Evolutionary conservation across 2,888 invertebrate species (phyloP), one percentile per base, ranked within the genome.

Genomic region (Archips xylosteana): DNA sequence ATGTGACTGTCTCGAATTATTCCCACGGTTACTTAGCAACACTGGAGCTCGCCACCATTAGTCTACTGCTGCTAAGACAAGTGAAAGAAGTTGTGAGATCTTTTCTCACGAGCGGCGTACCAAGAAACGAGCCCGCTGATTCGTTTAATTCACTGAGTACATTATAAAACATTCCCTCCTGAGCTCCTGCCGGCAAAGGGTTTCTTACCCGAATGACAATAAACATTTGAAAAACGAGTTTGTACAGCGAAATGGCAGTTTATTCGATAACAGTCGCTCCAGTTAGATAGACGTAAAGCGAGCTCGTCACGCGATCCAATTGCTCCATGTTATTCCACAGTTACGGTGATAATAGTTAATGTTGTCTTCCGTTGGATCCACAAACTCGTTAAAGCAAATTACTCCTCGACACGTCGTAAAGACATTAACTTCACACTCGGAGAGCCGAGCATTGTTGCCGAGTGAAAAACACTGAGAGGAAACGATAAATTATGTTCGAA

Each of bases 401-500:
- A 87, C 87, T 86, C 82, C 79, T 89, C 87, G 86, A 87, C 89
- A 90, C 87, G 82, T 91, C 89, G 89, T 92, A 89, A 89, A 92
- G 87, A 84, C 86, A 90, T 91, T 90, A 90, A 88, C 87, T 89
- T 88, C 84, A 86, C 87, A 85, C 86, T 86, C 79, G 78, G 82
- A 83, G 84, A 85, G 86, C 80, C 81, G 83, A 84, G 88, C 84
- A 91, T 92, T 92, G 92, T 92, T 92, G 88, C 83, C 84, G 87
- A 86, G 86, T 89, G 92, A 92, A 91, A 92, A 92, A 92, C 88
- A 88, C 81, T 81, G 87, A 90, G 88, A 93, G 94, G 94, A 94
- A 94, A 82, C 90, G 84, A 94, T 94, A 94, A 94, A 94, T 94
- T 90, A 92, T 89, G 89, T 90, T 91, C 87, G 88, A 89, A 91